Evolutionary conservation across 2,113 vertebrate species (phyloP).

Genomic region (Progne subis): DNA sequence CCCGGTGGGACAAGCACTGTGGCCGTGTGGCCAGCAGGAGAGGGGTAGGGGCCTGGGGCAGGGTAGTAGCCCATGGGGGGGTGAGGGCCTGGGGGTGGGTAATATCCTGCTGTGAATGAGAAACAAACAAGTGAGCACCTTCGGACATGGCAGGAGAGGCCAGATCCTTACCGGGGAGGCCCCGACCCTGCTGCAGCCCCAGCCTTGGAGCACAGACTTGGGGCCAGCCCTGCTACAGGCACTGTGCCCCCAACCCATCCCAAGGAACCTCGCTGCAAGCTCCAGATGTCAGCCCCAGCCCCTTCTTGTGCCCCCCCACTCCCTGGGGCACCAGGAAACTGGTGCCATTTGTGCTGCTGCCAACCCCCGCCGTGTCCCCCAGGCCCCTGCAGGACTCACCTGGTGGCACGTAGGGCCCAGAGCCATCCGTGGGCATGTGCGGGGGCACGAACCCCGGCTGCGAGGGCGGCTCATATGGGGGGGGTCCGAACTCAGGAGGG

Average conservation of each 20-base stretch:
- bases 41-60: constrained; percentile 78
- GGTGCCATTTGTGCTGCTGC: rapidly evolving
- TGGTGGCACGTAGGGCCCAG: constrained; percentile 76
- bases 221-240: background rate
- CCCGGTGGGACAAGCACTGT: constrained; percentile 89
- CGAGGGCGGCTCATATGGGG: constrained; percentile 86
- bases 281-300: background rate
- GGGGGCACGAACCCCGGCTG: constrained; percentile 87
- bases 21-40: constrained; percentile 85
- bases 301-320: rapidly evolving
- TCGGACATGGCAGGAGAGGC: rapidly evolving
- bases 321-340: background rate
- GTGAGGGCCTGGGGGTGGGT: constrained; percentile 72
- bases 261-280: rapidly evolving
- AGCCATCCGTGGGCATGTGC: constrained; percentile 83
- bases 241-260: background rate
- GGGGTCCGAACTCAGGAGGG: constrained; percentile 90
- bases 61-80: constrained; percentile 80
- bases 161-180: rapidly evolving
- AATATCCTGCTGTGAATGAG: constrained; percentile 66
- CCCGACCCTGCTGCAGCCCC: background rate
- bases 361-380: rapidly evolving
- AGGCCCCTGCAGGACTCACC: constrained; percentile 60
- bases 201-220: too few species aligned
- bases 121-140: background rate